Base-by-base conservation (phyloP, 2,888 invertebrate species). In the Epinotia brunnichana region DNA sequence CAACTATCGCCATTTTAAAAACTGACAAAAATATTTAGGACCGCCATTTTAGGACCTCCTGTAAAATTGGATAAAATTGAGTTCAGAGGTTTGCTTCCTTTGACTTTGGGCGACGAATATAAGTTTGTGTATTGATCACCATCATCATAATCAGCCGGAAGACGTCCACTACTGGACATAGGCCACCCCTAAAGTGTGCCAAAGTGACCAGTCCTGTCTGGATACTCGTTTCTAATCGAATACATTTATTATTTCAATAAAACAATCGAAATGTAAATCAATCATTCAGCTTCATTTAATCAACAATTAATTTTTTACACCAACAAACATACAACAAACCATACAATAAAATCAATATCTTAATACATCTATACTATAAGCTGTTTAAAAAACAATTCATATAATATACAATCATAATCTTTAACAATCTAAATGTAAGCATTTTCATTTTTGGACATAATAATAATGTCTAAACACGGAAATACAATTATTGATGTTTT, bases 271-370 rank as follows among this genome's bases (percentile, higher is more conserved):
- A 39, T 68, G 59, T 48, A 63, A 68, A 73, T 59, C 73, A 69
- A 73, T 59, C 73, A 69, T 59, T 69, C 72, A 62, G 67, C 67
- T 29, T 53, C 73, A 73, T 73, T 73, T 73, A 69, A 59, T 73
- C 72, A 39, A 21, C 62, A 69, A 63, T 53, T 53, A 68, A 56
- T 13, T 69, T 63, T 69, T 29, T 69, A 59, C 62, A 69, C 57
- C 62, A 61, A 41, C 57, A 2, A 68, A 68, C 61, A 68, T 51
- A 24, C 35, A 41, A 24, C 35, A 41, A 72, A 73, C 62, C 29
- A 73, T 73, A 63, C 57, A 60, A 63, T 59, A 53, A 44, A 35
- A 63, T 29, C 61, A 60, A 19, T 10, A 39, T 21, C 15, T 35
- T 59, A 59, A 10, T 29, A 48, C 35, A 3, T n/a, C 15, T 56